Conservation (phyloP, 2,888 invertebrate species). For the Dicranocentrus wangi region DNA sequence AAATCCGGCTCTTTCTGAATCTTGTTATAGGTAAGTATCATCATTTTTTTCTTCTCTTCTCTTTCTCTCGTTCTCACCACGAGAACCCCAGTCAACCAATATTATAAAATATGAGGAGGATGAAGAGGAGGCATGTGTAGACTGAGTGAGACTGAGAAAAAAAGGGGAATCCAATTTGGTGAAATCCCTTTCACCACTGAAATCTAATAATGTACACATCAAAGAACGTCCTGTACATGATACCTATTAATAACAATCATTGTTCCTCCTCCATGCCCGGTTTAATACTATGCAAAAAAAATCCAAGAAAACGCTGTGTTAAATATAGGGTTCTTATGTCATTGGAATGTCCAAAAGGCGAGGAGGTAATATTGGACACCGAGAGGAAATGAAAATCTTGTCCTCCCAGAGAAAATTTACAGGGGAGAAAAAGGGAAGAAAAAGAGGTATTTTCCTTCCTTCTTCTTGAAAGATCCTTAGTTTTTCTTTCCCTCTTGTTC, state of each 20-base stretch:
- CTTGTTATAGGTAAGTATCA: too few species aligned
- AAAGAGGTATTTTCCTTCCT: neutral
- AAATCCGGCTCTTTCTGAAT: too few species aligned
- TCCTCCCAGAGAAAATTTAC: neutral
- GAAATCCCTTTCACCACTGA: constrained; percentile 18
- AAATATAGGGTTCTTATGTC: constrained; percentile 15
- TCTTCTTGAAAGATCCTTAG: neutral
- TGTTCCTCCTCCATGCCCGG: neutral
- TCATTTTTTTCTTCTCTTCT: too few species aligned
- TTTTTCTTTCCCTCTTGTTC: neutral
- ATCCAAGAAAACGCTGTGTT: constrained; percentile 8
- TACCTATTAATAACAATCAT: constrained; percentile 37
- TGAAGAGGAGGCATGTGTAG: neutral
- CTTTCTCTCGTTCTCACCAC: neutral
- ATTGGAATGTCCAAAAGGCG: constrained; percentile 35
- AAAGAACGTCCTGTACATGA: constrained; percentile 24
- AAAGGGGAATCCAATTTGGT: constrained; percentile 19
- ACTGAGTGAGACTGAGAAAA: neutral
- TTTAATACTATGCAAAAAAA: neutral
- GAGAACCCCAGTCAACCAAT: neutral
- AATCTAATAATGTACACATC: constrained; percentile 24
- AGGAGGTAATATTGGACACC: constrained; percentile 15
- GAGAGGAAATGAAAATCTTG: constrained; percentile 42
- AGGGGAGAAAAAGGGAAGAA: neutral
- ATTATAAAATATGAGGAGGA: neutral